Evolutionary conservation across 2,113 vertebrate genomes (phyloP).

Genomic region (Ivindomyrus marchei): DNA sequence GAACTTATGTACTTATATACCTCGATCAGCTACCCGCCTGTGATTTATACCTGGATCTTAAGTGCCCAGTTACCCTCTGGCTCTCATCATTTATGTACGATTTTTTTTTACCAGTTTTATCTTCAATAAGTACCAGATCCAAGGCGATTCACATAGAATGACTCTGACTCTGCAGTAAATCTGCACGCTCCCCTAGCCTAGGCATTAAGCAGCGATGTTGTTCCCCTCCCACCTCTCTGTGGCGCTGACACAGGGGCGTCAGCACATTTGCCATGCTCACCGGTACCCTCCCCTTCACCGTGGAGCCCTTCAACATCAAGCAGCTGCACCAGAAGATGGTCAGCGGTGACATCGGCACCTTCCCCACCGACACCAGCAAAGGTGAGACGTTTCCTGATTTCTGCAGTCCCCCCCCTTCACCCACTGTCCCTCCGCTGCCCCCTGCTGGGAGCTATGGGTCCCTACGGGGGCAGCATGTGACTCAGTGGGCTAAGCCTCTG

Average conservation of each 20-base stretch:
- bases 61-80: neutral
- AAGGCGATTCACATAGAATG: neutral
- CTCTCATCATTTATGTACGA: neutral
- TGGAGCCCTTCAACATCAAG: conserved; percentile 77
- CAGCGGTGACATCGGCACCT: conserved; percentile 64
- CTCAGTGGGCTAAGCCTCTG: neutral
- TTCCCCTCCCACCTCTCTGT: neutral
- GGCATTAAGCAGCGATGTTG: neutral
- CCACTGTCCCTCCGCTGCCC: neutral
- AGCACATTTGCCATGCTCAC: conserved; percentile 76
- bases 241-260: conserved; percentile 59
- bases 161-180: neutral
- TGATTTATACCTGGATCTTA: neutral
- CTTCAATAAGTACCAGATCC: neutral
- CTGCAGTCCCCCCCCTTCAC: neutral
- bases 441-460: no score
- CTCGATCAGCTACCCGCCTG: neutral
- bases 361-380: conserved; percentile 68
- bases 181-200: neutral
- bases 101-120: neutral
- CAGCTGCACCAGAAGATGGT: conserved; percentile 74
- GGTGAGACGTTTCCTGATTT: conserved; percentile 43
- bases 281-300: conserved; percentile 64
- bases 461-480: neutral
- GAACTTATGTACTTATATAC: neutral